A percentile compares a stretch with the other conserved stretches of the same genome.
These are phyloP conservation scores for Parazoanthus darwini DNA, from an alignment of 92 coral and sea anemone genomes.

Conservation along the genomic window DNA sequence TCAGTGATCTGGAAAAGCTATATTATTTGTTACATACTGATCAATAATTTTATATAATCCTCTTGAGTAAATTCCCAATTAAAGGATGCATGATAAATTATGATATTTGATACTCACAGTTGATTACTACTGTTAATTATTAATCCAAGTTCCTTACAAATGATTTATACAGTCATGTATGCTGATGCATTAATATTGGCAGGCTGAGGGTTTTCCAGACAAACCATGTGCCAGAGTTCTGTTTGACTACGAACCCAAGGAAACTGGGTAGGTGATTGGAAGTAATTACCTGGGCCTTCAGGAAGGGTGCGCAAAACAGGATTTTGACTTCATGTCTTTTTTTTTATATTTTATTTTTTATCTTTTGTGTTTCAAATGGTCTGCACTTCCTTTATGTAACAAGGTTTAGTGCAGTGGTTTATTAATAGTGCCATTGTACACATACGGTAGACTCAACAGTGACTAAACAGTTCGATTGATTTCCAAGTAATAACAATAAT, in stretches of 20 bases:
- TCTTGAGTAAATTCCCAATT: no score
- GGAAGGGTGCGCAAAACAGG: not conserved
- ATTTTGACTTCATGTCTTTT: not conserved
- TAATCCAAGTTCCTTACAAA: not conserved
- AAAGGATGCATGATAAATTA: no score
- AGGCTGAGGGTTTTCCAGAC: constrained; percentile 26
- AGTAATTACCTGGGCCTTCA: not conserved
- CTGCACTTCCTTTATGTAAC: no score
- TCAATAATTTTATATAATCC: no score
- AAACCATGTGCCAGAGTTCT: constrained; percentile 87
- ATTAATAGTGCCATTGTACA: no score
- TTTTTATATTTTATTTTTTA: not conserved
- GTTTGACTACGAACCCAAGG: constrained; percentile 92
- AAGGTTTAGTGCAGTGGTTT: no score
- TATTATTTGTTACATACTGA: no score
- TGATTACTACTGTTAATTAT: not conserved
- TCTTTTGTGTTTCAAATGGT: no score
- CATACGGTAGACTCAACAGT: no score
- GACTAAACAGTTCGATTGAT: no score
- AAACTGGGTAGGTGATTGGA: constrained; percentile 73
- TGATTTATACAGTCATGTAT: not conserved
- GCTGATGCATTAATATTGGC: not conserved
- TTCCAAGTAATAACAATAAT: no score
- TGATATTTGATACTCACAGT: not conserved
- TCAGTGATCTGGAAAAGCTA: no score